These are phyloP conservation scores for Teleiodes luculella DNA, from an alignment of 2,888 invertebrate species.

Conservation along the genomic window DNA sequence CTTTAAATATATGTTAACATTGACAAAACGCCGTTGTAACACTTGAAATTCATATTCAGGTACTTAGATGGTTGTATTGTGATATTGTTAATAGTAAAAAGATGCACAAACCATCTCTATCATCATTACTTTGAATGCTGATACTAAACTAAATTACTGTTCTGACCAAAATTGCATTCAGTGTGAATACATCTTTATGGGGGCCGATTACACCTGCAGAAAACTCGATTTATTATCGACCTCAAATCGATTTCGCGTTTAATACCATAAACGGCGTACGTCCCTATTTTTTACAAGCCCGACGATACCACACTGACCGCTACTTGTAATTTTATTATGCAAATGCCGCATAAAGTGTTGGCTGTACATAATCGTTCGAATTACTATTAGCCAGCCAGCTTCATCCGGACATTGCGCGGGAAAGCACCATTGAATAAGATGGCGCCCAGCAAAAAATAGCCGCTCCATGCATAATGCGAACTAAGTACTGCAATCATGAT, in stretches of 20 bases:
- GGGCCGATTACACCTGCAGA: constrained; percentile 28
- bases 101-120: neutral
- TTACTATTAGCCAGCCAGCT: constrained; percentile 38
- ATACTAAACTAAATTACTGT: constrained; percentile 6
- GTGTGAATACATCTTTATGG: constrained; percentile 17
- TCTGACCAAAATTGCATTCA: neutral
- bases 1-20: too few relatives aligned
- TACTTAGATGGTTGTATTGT: too few relatives aligned
- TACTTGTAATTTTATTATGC: constrained; percentile 74
- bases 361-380: constrained; percentile 66
- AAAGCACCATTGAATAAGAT: constrained; percentile 49
- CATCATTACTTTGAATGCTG: constrained; percentile 1
- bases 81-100: too few relatives aligned
- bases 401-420: constrained; percentile 27
- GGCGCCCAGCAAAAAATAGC: constrained; percentile 29
- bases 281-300: constrained; percentile 51
- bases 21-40: too few relatives aligned
- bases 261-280: constrained; percentile 46
- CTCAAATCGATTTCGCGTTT: constrained; percentile 53
- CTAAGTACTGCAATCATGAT: constrained; percentile 37
- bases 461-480: constrained; percentile 23
- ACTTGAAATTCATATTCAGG: too few relatives aligned
- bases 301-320: constrained; percentile 43
- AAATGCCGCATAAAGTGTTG: constrained; percentile 75
- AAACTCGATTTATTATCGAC: constrained; percentile 51